Conservation (phyloP, 2,888 invertebrate genomes). For the Leptopilina myrica region DNA sequence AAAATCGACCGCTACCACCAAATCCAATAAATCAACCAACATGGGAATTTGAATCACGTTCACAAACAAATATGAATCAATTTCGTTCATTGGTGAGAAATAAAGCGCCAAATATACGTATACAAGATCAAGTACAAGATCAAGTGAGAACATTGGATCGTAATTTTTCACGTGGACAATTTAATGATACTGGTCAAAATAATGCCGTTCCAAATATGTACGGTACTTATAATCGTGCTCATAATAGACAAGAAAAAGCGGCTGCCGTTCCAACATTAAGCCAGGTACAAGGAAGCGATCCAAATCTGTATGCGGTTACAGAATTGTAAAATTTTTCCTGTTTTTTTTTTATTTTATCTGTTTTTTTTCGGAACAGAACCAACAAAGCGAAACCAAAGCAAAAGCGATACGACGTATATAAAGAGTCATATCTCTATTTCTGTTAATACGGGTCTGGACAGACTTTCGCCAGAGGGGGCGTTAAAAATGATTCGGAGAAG, state of each 20-base stretch:
- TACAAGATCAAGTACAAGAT: constrained; percentile 73
- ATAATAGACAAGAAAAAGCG: constrained; percentile 71
- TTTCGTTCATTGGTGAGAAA: constrained; percentile 78
- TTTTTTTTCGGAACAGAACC: constrained; percentile 39
- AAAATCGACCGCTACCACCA: constrained; percentile 69
- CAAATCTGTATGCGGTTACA: constrained; percentile 86
- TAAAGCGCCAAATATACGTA: constrained; percentile 72
- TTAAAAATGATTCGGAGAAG: constrained; percentile 42
- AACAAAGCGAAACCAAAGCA: constrained; percentile 54
- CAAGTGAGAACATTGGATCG: constrained; percentile 74
- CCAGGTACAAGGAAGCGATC: constrained; percentile 75
- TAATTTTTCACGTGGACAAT: constrained; percentile 73
- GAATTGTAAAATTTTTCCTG: constrained; percentile 78
- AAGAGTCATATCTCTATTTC: constrained; percentile 13
- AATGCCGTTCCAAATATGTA: constrained; percentile 75
- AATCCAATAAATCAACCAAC: constrained; percentile 67
- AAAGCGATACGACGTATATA: constrained; percentile 44
- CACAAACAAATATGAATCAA: constrained; percentile 77
- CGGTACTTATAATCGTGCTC: constrained; percentile 73
- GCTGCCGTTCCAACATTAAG: constrained; percentile 69
- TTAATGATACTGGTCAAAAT: constrained; percentile 65
- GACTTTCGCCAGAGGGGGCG: constrained; percentile 30
- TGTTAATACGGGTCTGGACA: constrained; percentile 33
- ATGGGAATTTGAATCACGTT: constrained; percentile 66
- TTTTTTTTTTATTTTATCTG: too few species aligned